Evolutionary conservation across 2,888 invertebrate genomes (phyloP).

Genomic region (Torymus auratus): DNA sequence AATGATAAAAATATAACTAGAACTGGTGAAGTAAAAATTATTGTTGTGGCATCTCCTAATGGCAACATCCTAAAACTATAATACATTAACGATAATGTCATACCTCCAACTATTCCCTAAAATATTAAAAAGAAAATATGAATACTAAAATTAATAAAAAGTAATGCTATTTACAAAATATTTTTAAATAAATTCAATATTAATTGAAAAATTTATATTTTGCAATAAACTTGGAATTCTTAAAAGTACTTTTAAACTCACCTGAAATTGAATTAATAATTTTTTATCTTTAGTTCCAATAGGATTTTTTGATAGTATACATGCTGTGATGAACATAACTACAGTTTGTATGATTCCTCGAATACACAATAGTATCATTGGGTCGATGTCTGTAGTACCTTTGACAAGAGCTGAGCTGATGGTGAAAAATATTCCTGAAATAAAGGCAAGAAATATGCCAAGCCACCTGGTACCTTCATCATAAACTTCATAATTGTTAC

Average conservation of each 20-base stretch:
- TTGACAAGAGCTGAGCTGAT: conserved; percentile 77
- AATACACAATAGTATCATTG: conserved; percentile 76
- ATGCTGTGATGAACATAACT: conserved; percentile 72
- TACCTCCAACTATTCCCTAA: conserved; percentile 77
- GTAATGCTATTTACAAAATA: no score
- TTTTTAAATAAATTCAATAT: no score
- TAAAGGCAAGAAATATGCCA: conserved; percentile 76
- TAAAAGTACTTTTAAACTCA: conserved; percentile 55
- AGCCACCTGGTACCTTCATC: conserved; percentile 73
- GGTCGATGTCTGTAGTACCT: conserved; percentile 75
- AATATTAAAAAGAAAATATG: conserved; percentile 33
- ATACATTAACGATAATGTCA: conserved; percentile 76
- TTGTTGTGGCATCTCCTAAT: conserved; percentile 78
- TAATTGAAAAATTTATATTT: no score
- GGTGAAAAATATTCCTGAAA: conserved; percentile 78
- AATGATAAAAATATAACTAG: conserved; percentile 77
- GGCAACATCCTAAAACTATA: conserved; percentile 77
- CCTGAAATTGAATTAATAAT: conserved; percentile 74
- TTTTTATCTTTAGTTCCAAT: conserved; percentile 75
- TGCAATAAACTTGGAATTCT: not conserved
- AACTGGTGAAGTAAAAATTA: conserved; percentile 78
- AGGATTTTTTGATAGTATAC: conserved; percentile 69
- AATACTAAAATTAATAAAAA: no score
- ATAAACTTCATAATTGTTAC: conserved; percentile 69
- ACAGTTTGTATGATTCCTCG: conserved; percentile 74